Base-by-base conservation (phyloP, 2,888 invertebrate genomes). In the Exephanes ischioxanthus region DNA sequence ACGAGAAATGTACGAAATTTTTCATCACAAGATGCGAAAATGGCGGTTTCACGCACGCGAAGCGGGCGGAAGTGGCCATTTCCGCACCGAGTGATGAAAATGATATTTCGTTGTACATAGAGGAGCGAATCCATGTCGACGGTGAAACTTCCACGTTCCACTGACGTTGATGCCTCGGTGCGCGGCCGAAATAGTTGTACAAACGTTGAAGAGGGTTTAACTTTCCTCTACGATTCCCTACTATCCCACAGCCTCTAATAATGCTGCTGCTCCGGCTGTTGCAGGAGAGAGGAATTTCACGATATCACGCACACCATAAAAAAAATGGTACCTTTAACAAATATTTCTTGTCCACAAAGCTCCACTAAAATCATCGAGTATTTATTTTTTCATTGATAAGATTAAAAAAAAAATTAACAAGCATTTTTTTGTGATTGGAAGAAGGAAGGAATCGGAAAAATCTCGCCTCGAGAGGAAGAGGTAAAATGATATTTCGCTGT, bases 101-200 rank as follows among this genome's bases (percentile, higher is more conserved):
- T 30, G 19, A 22, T 19, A 58, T 72, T 58, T 58, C 37, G 58
- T 22, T 19, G 33, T 70, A 41, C 41, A 3, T 2, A n/a, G 26
- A 6, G 58, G 11, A 19, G 22, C 14, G 19, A 72, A 72, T 22
- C 16, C n/a, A 6, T 22, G 19, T 3, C 41, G 41, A 16, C 58
- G 58, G 22, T 58, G 72, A 72, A 72, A 72, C 41, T 55, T 58
- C 14, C 16, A 22, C 22, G 14, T 22, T 11, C 37, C 37, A 48
- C 14, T 26, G 58, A 58, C 58, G 58, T 11, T 45, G 26, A 58
- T 11, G 58, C 58, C 58, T 22, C 3, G 22, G 22, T 11, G 3
- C 58, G 26, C 9, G 26, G 11, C 58, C 22, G 1, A 58, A 58
- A 26, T 58, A 22, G 58, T 58, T 11, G 26, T 11, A 58, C 19